These are phyloP conservation scores for Prunella fulvescens DNA, from an alignment of 2,113 vertebrate species.

Conservation along the genomic window DNA sequence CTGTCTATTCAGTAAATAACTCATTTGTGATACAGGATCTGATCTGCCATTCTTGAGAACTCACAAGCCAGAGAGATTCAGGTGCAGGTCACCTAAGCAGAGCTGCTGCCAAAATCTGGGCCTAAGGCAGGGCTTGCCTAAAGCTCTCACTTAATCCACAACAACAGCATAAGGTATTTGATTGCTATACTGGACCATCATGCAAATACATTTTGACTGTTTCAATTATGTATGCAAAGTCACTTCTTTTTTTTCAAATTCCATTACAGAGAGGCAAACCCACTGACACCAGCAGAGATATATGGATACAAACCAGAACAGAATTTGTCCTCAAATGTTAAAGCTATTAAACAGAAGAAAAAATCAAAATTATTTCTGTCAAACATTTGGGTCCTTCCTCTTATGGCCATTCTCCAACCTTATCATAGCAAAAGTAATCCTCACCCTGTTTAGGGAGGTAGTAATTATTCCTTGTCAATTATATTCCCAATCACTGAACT, in stretches of 20 bases:
- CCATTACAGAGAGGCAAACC: not conserved
- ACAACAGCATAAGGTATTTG: not conserved
- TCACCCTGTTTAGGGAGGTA: not conserved
- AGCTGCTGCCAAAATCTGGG: not conserved
- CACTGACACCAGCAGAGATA: not conserved
- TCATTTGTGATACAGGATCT: not conserved
- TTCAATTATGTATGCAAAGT: not conserved
- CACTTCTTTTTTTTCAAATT: not conserved
- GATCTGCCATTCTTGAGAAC: not conserved
- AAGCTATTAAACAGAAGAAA: not conserved
- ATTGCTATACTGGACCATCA: not conserved
- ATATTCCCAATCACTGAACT: constrained; percentile 1
- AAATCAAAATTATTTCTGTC: not conserved
- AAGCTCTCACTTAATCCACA: not conserved
- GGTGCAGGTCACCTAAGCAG: not conserved
- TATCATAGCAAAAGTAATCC: not conserved
- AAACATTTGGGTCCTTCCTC: not conserved
- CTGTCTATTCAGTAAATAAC: not conserved
- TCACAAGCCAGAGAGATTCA: fast-evolving
- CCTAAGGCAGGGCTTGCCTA: not conserved
- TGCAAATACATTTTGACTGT: not conserved
- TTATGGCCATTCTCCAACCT: not conserved
- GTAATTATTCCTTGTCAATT: constrained; percentile 36
- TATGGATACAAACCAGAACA: not conserved
- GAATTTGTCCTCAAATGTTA: not conserved